Base-by-base conservation (phyloP, 2,113 vertebrate genomes). In the Lathamus discolor region DNA sequence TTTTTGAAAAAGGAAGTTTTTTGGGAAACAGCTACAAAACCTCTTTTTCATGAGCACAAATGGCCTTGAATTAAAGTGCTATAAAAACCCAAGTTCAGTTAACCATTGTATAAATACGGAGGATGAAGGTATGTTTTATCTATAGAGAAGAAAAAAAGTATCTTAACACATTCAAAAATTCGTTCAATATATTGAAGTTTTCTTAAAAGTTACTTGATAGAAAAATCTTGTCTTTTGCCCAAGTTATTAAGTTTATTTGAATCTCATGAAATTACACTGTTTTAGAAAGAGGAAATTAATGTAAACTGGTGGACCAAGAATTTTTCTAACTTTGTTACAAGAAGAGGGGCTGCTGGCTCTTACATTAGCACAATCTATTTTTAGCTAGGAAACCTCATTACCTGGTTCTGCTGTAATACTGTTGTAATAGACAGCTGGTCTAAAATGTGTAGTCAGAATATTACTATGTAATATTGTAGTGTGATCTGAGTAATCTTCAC, bases 341-440 rank as follows among this genome's bases (percentile, higher is more conserved):
- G 11, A 70, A 23, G 52, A 72, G 35, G 51, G 44, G 5, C n/a
- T 85, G 19, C 11, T 92, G 39, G 5, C 33, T 85, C 17, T 90
- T 93, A 28, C 1, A 1, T 41, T 66, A 67, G 6, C 22, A 33
- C 18, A 49, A 1, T 3, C 17, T 44, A 1, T 88, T 94, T 90
- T 54, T 54, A 48, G 20, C 23, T 81, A 16, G 41, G 68, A 57
- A 84, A 62, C 18, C 4, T 77, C 28, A 7, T 61, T 33, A 18
- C 9, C 3, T 78, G 55, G 13, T 31, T 69, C 39, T 77, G n/a
- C 19, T 59, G 3, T 46, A 63, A 33, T 20, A 63, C 16, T n/a
- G 12, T 22, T 2, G 1, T 0, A 5, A 35, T 35, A 72, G 44
- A 46, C 4, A 8, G 23, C 12, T 82, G 7, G 10, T 84, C 6